A percentile compares a stretch with the other conserved stretches of the same genome.
These are phyloP conservation scores for Sphaerodactylus townsendi DNA, from an alignment of 2,113 vertebrate species.

Conservation along the genomic window DNA sequence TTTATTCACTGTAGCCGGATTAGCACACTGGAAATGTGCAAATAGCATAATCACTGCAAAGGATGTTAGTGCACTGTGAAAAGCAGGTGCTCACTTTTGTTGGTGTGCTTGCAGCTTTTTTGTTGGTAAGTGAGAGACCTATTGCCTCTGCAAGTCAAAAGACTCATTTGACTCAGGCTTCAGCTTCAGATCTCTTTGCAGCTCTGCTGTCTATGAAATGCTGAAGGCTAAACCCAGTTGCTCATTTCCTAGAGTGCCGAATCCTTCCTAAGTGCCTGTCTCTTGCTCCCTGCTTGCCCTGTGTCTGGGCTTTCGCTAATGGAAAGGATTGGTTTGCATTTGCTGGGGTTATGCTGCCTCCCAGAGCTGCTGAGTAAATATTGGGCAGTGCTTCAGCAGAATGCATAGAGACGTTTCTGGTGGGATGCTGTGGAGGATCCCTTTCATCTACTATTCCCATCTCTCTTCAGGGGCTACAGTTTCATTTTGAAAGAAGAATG, in stretches of 20 bases:
- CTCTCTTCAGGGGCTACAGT: background rate
- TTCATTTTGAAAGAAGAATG: background rate
- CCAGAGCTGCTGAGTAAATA: slow-evolving; percentile 27
- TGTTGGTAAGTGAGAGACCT: background rate
- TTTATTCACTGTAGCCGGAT: background rate
- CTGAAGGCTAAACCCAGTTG: background rate
- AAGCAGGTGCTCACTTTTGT: background rate
- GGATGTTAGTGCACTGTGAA: background rate
- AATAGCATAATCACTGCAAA: background rate
- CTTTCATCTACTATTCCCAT: background rate
- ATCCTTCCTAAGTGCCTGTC: background rate
- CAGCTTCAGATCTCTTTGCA: slow-evolving; percentile 38
- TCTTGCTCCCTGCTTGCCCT: background rate
- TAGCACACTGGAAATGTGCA: background rate
- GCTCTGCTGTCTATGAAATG: background rate
- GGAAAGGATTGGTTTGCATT: slow-evolving; percentile 5
- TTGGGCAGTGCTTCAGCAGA: background rate
- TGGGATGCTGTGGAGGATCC: background rate
- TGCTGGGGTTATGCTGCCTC: slow-evolving; percentile 35
- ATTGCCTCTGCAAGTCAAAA: slow-evolving; percentile 60
- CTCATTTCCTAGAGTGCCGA: background rate
- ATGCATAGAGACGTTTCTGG: background rate
- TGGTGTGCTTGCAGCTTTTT: background rate
- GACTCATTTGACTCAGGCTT: slow-evolving; percentile 51
- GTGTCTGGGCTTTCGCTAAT: background rate